Evolutionary conservation across 2,113 vertebrate species (phyloP).

Genomic region (Lycaon pictus): DNA sequence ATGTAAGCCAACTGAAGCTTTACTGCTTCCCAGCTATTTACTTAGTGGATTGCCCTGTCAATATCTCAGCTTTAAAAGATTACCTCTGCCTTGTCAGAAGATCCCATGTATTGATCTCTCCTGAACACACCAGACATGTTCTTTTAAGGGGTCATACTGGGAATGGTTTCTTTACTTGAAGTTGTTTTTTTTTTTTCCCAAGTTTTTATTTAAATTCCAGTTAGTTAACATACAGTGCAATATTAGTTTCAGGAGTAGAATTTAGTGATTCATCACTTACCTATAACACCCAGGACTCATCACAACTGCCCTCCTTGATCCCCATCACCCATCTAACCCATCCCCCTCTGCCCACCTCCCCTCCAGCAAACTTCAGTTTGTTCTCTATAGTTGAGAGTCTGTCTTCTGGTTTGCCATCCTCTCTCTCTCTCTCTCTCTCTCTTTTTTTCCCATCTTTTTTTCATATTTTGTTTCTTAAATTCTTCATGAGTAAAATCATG

Average conservation of each 20-base stretch:
- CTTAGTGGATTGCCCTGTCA: background rate
- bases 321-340: background rate
- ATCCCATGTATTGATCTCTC: background rate
- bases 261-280: background rate
- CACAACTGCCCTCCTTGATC: background rate
- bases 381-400: background rate
- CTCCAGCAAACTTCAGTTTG: background rate
- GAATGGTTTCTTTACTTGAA: background rate
- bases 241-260: background rate
- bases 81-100: background rate
- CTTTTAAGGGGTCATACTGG: background rate
- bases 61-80: constrained; percentile 50
- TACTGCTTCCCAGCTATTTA: constrained; percentile 13
- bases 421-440: background rate
- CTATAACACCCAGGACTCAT: background rate
- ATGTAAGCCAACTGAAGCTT: background rate
- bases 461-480: background rate
- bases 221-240: background rate
- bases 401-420: background rate
- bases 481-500: background rate
- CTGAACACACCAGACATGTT: background rate
- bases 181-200: background rate
- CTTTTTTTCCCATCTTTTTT: background rate
- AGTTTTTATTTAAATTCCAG: background rate
- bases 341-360: no score